These are phyloP conservation scores for Glyphotaelius pellucidus DNA, from an alignment of 2,888 invertebrate genomes.

Conservation along the genomic window DNA sequence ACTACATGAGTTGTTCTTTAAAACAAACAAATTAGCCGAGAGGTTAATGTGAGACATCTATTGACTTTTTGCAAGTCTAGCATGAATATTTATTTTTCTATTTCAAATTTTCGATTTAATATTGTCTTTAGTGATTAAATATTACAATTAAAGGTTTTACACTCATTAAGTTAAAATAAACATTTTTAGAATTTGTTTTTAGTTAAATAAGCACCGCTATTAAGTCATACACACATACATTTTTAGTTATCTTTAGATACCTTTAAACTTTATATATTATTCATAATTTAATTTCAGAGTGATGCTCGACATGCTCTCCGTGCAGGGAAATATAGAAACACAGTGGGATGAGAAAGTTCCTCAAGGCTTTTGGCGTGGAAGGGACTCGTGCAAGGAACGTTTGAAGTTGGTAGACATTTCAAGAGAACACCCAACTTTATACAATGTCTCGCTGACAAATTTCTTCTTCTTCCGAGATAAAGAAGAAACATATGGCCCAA, in stretches of 20 bases:
- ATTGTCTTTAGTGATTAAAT: too few species aligned
- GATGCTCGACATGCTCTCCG: slow-evolving; percentile 92
- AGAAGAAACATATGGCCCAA: slow-evolving; percentile 91
- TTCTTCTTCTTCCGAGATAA: slow-evolving; percentile 96
- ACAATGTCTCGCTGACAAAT: slow-evolving; percentile 95
- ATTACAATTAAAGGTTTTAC: too few species aligned
- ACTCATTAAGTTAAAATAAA: too few species aligned
- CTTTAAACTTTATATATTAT: background rate
- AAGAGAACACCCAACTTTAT: slow-evolving; percentile 82
- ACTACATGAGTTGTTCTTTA: too few species aligned
- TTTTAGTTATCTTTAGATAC: too few species aligned
- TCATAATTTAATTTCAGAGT: slow-evolving; percentile 79
- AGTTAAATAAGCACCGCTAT: background rate
- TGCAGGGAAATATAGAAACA: slow-evolving; percentile 86
- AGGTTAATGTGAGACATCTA: too few species aligned
- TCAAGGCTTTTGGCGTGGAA: slow-evolving; percentile 93
- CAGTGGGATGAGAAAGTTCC: slow-evolving; percentile 86
- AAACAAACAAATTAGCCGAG: too few species aligned
- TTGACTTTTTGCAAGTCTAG: too few species aligned
- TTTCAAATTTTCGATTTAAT: too few species aligned
- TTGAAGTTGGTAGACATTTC: slow-evolving; percentile 89
- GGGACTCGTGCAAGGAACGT: slow-evolving; percentile 92
- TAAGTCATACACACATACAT: background rate
- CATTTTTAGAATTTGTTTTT: too few species aligned
- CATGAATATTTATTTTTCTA: too few species aligned